Evolutionary conservation across 1,140 invertebrate genomes (phyloP).

Genomic region (Ganaspis sp.): DNA sequence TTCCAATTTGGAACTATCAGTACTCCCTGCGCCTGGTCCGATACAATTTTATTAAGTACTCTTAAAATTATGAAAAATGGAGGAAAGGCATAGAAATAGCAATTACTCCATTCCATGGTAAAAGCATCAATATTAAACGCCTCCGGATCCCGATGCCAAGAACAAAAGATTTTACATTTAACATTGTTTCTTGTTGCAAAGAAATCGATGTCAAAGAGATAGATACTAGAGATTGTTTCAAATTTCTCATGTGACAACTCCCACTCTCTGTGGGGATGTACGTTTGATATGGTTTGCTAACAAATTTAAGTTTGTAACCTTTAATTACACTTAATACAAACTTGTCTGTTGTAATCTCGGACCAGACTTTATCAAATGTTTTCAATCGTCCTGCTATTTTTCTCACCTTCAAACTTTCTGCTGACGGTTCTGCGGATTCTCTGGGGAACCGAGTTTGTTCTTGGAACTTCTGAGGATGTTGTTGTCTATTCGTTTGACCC

Average conservation of each 20-base stretch:
- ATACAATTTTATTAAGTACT: conserved; percentile 47
- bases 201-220: not conserved
- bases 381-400: conserved; percentile 39
- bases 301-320: conserved; percentile 48
- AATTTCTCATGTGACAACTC: conserved; percentile 27
- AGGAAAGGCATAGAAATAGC: conserved; percentile 29
- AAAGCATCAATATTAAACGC: conserved; percentile 33
- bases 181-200: too few species aligned
- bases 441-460: conserved; percentile 23
- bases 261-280: conserved; percentile 41
- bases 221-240: too few species aligned
- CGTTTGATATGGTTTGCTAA: not conserved
- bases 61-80: conserved; percentile 22
- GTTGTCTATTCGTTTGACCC: not conserved
- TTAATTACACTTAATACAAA: conserved; percentile 40
- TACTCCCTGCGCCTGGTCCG: conserved; percentile 52
- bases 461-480: not conserved
- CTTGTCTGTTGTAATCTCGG: conserved; percentile 38
- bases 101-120: not conserved
- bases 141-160: not conserved
- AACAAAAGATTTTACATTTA: too few species aligned
- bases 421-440: conserved; percentile 6
- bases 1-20: not conserved
- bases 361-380: conserved; percentile 38
- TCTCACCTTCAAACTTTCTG: conserved; percentile 31